phyloP scores from a whole-genome alignment of 2,113 vertebrate species.

The Cepphus grylle region DNA sequence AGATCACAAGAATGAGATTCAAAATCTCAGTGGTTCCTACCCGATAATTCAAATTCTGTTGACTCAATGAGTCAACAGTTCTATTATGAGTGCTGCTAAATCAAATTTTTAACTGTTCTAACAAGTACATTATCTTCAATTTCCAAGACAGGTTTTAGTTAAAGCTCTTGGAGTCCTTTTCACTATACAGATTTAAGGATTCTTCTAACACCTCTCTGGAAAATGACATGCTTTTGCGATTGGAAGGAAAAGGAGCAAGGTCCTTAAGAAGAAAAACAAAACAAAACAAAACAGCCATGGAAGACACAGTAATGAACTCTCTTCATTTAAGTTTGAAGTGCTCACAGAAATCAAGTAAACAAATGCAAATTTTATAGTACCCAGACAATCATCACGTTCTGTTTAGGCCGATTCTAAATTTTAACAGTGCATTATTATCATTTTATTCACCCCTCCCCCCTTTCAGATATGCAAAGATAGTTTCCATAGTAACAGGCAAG shows the following conservation, averaged over 20 bases:
- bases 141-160: background rate
- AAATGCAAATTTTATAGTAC: background rate
- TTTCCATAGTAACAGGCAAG: slow-evolving; percentile 21
- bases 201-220: background rate
- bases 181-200: background rate
- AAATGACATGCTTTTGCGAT: background rate
- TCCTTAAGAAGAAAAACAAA: background rate
- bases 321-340: background rate
- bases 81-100: background rate
- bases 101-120: background rate
- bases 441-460: background rate
- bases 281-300: background rate
- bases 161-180: background rate
- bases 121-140: background rate
- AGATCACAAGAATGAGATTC: background rate
- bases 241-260: background rate
- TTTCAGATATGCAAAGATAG: slow-evolving; percentile 24
- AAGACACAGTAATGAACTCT: background rate
- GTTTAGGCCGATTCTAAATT: background rate
- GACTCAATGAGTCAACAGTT: background rate
- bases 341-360: background rate
- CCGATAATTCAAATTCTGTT: background rate
- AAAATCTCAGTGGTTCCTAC: background rate
- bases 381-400: background rate
- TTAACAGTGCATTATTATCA: background rate